These are phyloP conservation scores for Pangasianodon hypophthalmus DNA, from an alignment of 2,113 vertebrate species.

Conservation along the genomic window DNA sequence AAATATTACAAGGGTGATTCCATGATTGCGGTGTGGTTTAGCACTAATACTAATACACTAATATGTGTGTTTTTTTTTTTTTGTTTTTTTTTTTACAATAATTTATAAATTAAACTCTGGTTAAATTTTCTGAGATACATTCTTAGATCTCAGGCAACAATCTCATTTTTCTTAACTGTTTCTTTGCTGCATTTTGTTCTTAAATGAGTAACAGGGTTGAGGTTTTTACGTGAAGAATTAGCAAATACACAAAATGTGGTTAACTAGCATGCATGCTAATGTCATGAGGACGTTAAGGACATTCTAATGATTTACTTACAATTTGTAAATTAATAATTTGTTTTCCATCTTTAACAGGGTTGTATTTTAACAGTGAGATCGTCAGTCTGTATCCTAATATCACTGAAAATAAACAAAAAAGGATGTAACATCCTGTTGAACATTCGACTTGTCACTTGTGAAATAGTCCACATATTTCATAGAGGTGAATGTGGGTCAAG, in stretches of 20 bases:
- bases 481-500: background rate
- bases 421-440: background rate
- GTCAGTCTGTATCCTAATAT: background rate
- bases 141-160: background rate
- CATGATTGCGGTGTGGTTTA: background rate
- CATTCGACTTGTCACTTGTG: background rate
- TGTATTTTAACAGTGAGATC: no score
- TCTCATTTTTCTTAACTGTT: background rate
- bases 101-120: no score
- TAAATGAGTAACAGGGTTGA: background rate
- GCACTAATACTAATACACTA: background rate
- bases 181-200: background rate
- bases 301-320: background rate
- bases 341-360: background rate
- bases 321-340: background rate
- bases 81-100: no score
- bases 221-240: background rate
- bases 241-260: background rate
- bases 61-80: no score
- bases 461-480: background rate
- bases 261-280: background rate
- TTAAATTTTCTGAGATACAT: no score
- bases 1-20: background rate
- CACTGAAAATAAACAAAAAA: background rate
- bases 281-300: background rate